phyloP scores from a whole-genome alignment of 2,888 invertebrate genomes.

The Apotomis turbidana region DNA sequence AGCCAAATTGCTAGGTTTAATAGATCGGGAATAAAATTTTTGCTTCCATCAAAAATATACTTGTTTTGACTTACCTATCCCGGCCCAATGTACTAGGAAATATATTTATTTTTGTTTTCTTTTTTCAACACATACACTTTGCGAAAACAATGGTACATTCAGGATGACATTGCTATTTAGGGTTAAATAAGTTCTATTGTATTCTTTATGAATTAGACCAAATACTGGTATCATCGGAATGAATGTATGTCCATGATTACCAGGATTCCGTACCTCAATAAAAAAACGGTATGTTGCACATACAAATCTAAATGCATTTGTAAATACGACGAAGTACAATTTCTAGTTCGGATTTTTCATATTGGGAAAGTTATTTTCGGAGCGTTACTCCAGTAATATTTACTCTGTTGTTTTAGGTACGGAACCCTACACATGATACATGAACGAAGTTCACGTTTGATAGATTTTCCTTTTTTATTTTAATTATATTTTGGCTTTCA shows the following conservation, averaged over 20 bases:
- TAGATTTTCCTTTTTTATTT: conserved; percentile 59
- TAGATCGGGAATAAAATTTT: conserved; percentile 35
- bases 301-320: conserved; percentile 20
- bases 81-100: conserved; percentile 20
- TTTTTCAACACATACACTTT: conserved; percentile 10
- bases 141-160: not conserved
- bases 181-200: conserved; percentile 47
- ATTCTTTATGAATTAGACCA: conserved; percentile 60
- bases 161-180: conserved; percentile 46
- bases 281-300: conserved; percentile 15
- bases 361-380: conserved; percentile 10
- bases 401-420: conserved; percentile 21
- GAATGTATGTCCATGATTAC: conserved; percentile 48
- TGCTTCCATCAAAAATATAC: conserved; percentile 41
- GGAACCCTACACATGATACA: conserved; percentile 26
- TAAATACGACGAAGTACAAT: conserved; percentile 29
- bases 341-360: not conserved
- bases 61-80: conserved; percentile 30
- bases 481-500: conserved; percentile 65
- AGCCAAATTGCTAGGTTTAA: conserved; percentile 28
- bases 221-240: conserved; percentile 70
- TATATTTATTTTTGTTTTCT: conserved; percentile 12
- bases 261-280: conserved; percentile 29
- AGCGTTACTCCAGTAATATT: conserved; percentile 6
- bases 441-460: conserved; percentile 52